Base-by-base conservation (phyloP, 2,888 invertebrate genomes). In the Blera fallax region DNA sequence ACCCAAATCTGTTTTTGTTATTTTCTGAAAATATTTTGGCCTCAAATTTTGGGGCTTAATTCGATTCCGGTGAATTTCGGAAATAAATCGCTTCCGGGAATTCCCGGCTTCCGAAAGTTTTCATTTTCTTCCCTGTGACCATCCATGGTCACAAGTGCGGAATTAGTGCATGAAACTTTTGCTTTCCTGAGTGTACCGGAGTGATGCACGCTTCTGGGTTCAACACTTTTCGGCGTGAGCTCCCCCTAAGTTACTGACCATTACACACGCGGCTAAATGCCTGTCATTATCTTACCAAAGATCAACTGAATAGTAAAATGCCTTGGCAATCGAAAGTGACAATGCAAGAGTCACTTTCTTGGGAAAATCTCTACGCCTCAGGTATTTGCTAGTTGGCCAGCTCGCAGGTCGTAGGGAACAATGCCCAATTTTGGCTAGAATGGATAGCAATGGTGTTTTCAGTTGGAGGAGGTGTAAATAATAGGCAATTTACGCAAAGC, bases 311-410 rank as follows among this genome's bases (percentile, higher is more conserved):
- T 37, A n/a, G 5, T 11, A 37, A 56, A 32, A 29, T 50, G 52
- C 16, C 37, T 52, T 50, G 16, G 60, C 67, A 83, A 78, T 78
- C 58, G 83, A 84, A 79, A 79, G 83, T 84, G 83, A 84, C 74
- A 79, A 56, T 69, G 67, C 40, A 48, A 73, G 24, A 73, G 78
- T 83, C 54, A 78, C 67, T 52, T 32, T 43, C 62, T 52, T 69
- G 60, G 40, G 37, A 67, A 83, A 73, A 62, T 62, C 52, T 60
- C 64, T 50, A 52, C 78, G 50, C 73, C 27, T 50, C 67, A 65
- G 56, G 45, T 14, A 58, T 14, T 18, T 27, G 24, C 32, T 34
- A 50, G 40, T 52, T 65, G 65, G 43, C 14, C 21, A 65, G 48
- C 32, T 64, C 37, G 29, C n/a, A n/a, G n/a, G 29, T n/a, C 43